These are phyloP conservation scores for Macrosiphum euphorbiae DNA, from an alignment of 2,888 invertebrate species.

Conservation along the genomic window DNA sequence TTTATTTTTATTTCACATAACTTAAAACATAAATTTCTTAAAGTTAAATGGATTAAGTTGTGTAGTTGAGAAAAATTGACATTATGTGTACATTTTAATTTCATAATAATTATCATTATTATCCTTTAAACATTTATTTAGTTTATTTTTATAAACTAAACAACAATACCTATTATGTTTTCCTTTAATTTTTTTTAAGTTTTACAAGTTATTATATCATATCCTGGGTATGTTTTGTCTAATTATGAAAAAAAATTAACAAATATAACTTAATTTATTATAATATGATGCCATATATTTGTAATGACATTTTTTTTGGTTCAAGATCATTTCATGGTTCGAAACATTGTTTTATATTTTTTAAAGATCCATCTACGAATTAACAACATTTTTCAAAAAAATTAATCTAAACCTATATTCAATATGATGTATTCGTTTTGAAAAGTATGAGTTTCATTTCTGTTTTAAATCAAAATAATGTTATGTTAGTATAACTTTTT, in stretches of 20 bases:
- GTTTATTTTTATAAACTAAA: conserved; percentile 13
- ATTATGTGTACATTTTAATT: not conserved
- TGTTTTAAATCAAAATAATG: not conserved
- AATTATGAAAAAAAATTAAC: not conserved
- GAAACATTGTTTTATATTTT: not conserved
- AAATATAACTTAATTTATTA: not conserved
- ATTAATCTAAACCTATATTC: not conserved
- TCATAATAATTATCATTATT: not conserved
- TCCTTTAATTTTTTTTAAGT: not conserved
- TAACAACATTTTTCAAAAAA: too few relatives aligned
- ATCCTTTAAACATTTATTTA: not conserved
- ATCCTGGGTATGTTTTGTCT: not conserved
- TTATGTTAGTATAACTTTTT: not conserved
- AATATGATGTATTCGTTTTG: not conserved
- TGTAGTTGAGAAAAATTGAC: conserved; percentile 31
- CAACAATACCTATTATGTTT: not conserved
- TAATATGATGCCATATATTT: not conserved
- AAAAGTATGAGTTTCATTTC: not conserved
- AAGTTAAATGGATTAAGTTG: conserved; percentile 23
- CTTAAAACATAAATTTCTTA: conserved; percentile 14
- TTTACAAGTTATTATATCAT: not conserved
- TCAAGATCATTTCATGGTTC: not conserved
- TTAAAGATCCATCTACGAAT: too few relatives aligned
- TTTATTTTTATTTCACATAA: conserved; percentile 9
- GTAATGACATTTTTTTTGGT: not conserved